Base-by-base conservation (phyloP, 37 sponge, comb jelly and placozoan species). In the Aplysina aerophoba region DNA sequence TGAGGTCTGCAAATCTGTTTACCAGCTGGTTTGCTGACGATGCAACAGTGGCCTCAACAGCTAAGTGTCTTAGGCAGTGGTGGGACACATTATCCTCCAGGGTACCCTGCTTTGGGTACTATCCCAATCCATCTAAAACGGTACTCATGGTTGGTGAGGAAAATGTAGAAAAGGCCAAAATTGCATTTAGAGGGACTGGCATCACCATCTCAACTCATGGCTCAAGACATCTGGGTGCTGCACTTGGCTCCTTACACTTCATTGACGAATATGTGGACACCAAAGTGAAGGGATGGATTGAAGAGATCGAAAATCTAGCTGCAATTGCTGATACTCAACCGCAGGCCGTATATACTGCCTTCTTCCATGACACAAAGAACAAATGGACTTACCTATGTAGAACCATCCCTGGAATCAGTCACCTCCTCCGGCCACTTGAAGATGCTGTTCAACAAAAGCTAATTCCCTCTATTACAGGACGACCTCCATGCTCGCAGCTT, bases 401-500 rank as follows among this genome's bases (percentile, higher is more conserved):
- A 58, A 58, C 59, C 59, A 58, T 58, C 59, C 59, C 19, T 58
- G 19, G 59, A 58, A 20, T 19, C 59, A 58, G 59, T 58, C 59
- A 58, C 19, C 59, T 58, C 19, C 59, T 58, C 59, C 59, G 19
- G 17, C 59, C 19, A 19, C 19, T 58, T 20, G 59, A 58, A 58
- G 59, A 58, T 58, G 19, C 15, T 58, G 19, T 58, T 19, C 59
- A 58, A 58, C 59, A 19, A 20, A 58, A 58, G 59, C 59, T 58
- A 58, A 58, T 58, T 20, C 59, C 59, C 19, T 19, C 59, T 58
- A 58, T 58, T 58, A 58, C 59, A 58, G 59, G 59, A 58, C 19
- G 59, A 58, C 59, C 59, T 58, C 59, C 59, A 58, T 58, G 59
- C 19, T 58, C 59, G 19, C 59, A 20, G 59, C 59, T 58, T 58